Base-by-base conservation (phyloP, 2,797 vertebrate genomes). In the Smutsia temminckii region DNA sequence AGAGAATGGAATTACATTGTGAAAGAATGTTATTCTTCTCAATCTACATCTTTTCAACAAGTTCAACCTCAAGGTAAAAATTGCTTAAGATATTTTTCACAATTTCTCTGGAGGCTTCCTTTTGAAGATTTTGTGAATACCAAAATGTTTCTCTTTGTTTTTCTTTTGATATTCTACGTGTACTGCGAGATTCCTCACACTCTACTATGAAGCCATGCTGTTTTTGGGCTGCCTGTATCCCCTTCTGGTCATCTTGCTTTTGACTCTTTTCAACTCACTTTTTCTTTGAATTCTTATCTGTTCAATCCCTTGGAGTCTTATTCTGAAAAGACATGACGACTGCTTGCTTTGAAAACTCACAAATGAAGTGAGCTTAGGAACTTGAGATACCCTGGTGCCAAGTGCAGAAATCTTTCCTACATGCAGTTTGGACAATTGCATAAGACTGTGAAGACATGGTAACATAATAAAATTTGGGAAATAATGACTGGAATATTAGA, bases 111-210 rank as follows among this genome's bases (percentile, higher is more conserved):
- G 90, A 97, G 94, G 32, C 59, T 98, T 83, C 20, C 34, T 96
- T 98, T 97, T 97, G 97, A 98, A 98, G 94, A 90, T 96, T 91
- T 97, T 92, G 93, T 93, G 95, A 98, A 68, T 80, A 97, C 25
- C 55, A 97, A 98, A 97, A 97, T 97, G 96, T 96, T 98, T 94
- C 34, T 69, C 93, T 98, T 98, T 97, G 77, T 98, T 98, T 98
- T 96, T 3, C 80, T 97, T 98, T 96, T 97, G 23, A 92, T 97
- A 97, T 95, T 46, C 42, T 34, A 2, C 92, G 5, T 95, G 94
- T 97, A 96, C 72, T 61, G 64, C 4, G 10, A 97, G 81, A 97
- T 93, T 79, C 78, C 5, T 72, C 34, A 25, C 86, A 93, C 93
- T 87, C 61, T 21, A 0, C 93, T 98, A 97, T 96, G 94, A 98